Base-by-base conservation (phyloP, 2,797 vertebrate genomes). In the Urocyon cinereoargenteus region DNA sequence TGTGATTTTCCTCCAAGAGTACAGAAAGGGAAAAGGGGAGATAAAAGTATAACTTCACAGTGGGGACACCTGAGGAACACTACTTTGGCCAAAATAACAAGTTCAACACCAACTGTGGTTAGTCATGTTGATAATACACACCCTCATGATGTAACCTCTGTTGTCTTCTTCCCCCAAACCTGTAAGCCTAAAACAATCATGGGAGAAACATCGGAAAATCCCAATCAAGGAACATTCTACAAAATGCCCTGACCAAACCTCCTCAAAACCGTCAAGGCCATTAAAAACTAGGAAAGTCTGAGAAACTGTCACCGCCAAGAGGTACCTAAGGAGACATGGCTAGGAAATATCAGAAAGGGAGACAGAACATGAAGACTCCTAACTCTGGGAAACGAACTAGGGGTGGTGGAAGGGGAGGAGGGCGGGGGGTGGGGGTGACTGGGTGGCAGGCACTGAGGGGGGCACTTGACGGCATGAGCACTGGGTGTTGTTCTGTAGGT, bases 191-290 rank as follows among this genome's bases (percentile, higher is more conserved):
- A 40, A n/a, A 40, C 57, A 61, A 95, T 57, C 34, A 18, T 26
- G 57, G 91, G 53, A 79, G 89, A 83, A 64, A 28, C 55, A 94
- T n/a, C 15, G 40, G 21, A 84, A 86, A 75, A 90, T 61, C 73
- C 53, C 34, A 5, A 0, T 15, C 31, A 4, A 84, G 57, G 18
- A 18, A 36, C 15, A 31, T 62, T 34, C 51, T 84, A 51, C 28
- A 94, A 78, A 89, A 96, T 5, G 8, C 45, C 14, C 51, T 53
- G 34, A 51, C 14, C 55, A 51, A 3, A 40, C 61, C 57, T 66
- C 75, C 78, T 83, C 19, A 10, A 88, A 82, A 89, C 15, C 26
- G 5, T 64, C 66, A 93, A 78, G 78, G 62, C 55, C 73, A 86
- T 66, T 34, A 72, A 73, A 96, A 94, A 57, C 36, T 88, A 77